These are phyloP conservation scores for Rhipidura dahli DNA, from an alignment of 2,113 vertebrate genomes.

Conservation along the genomic window DNA sequence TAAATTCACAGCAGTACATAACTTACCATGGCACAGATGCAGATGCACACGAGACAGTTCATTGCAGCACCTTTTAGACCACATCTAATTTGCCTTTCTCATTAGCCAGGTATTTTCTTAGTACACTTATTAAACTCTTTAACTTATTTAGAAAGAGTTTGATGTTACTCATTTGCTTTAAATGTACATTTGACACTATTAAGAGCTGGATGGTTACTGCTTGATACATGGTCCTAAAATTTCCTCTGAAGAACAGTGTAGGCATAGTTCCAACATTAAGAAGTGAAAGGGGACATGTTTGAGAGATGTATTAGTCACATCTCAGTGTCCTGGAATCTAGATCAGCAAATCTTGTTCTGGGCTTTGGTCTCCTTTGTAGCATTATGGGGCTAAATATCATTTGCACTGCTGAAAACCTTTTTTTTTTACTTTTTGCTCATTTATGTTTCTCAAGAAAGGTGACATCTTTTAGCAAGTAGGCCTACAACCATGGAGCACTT, in stretches of 20 bases:
- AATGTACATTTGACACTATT: background rate
- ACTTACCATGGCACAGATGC: background rate
- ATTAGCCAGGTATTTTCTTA: background rate
- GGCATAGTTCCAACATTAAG: background rate
- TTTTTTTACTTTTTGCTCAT: background rate
- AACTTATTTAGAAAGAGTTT: background rate
- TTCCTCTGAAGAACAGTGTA: background rate
- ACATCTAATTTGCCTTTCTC: background rate
- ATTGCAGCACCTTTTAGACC: background rate
- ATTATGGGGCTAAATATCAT: background rate
- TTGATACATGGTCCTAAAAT: background rate
- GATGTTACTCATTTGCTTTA: background rate
- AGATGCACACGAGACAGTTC: background rate
- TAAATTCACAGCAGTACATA: background rate
- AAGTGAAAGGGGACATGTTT: background rate
- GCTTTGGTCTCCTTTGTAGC: background rate
- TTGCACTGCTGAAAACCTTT: background rate
- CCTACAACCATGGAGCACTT: background rate
- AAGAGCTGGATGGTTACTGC: background rate
- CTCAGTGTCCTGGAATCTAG: background rate
- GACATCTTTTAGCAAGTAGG: background rate
- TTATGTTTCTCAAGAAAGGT: background rate
- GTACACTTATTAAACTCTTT: background rate
- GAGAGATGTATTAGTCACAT: background rate
- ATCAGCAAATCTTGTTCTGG: background rate